Evolutionary conservation across 2,888 invertebrate genomes (phyloP), one percentile per base, ranked within the genome.

Genomic region (Trichopria drosophilae): DNA sequence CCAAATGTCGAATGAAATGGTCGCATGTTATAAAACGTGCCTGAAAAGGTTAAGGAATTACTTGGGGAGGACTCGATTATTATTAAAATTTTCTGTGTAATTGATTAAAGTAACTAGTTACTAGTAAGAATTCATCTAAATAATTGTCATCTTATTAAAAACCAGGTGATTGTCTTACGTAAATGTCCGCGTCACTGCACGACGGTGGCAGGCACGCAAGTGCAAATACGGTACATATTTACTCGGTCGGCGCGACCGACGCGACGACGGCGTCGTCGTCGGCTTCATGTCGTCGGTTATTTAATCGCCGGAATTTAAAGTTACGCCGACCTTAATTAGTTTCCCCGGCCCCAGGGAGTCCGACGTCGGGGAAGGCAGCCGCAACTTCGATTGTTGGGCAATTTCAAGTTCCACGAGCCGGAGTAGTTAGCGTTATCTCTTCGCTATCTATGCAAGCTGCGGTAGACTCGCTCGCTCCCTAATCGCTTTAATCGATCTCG

Each of bases 321-420:
- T 41, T 15, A 22, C 40, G 15, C 35, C 34, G 46, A 24, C 48
- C 42, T 49, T 47, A 51, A 52, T 45, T 49, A 40, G 43, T 26
- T n/a, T 3, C n/a, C n/a, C 24, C n/a, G n/a, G n/a, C n/a, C n/a
- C n/a, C n/a, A 28, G 28, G 41, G 43, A 22, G 36, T 43, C 24
- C 23, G 31, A 10, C 19, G 49, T 24, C 36, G 40, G 26, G 24
- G 40, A 28, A 22, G 18, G 9, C 40, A 24, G 48, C 42, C 28
- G 46, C 47, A 57, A 54, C 47, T 59, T 57, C 54, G 51, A 46
- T 42, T 52, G 53, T 52, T 52, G 39, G 52, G 47, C 42, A 52
- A 52, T 47, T 52, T 39, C 42, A 42, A 52, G 47, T 52, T 52
- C 47, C 20, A 20, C 36, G 32, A 28, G 26, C 16, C 6, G 9